A percentile compares a stretch with the other conserved stretches of the same genome.
Evolutionary conservation across 2,113 vertebrate genomes (phyloP).

Genomic region (Bucco capensis): DNA sequence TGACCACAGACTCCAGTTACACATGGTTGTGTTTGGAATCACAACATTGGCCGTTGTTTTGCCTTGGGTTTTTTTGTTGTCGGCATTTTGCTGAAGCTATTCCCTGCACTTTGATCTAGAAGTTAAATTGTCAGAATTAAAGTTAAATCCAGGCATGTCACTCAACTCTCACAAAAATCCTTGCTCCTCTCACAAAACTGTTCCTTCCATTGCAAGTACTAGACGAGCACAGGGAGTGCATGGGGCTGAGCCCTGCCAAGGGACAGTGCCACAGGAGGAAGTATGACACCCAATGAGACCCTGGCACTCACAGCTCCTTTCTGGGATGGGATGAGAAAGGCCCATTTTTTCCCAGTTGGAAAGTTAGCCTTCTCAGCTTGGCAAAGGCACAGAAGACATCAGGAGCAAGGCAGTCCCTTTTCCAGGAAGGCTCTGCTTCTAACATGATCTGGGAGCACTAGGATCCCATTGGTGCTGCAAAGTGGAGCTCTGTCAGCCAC

Average conservation of each 20-base stretch:
- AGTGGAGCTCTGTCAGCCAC: neutral
- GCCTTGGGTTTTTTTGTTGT: neutral
- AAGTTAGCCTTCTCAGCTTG: neutral
- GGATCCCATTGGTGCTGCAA: neutral
- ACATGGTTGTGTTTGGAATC: neutral
- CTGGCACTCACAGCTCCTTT: neutral
- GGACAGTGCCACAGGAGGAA: neutral
- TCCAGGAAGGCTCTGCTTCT: constrained; percentile 36
- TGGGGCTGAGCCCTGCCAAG: neutral
- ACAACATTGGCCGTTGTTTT: neutral
- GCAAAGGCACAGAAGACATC: neutral
- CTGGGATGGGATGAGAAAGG: neutral
- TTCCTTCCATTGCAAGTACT: neutral
- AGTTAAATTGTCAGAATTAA: neutral
- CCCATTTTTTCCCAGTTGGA: accelerated
- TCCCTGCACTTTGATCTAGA: neutral
- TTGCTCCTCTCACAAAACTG: neutral
- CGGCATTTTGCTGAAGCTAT: constrained; percentile 36
- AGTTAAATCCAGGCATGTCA: neutral
- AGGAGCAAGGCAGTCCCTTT: constrained; percentile 31
- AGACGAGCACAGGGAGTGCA: accelerated
- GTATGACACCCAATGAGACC: accelerated
- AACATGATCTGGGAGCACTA: neutral
- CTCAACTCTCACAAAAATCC: neutral
- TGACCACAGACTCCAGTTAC: accelerated